These are phyloP conservation scores for Trachythela sp. DNA, from an alignment of 64 coral and sea anemone genomes.

Conservation along the genomic window DNA sequence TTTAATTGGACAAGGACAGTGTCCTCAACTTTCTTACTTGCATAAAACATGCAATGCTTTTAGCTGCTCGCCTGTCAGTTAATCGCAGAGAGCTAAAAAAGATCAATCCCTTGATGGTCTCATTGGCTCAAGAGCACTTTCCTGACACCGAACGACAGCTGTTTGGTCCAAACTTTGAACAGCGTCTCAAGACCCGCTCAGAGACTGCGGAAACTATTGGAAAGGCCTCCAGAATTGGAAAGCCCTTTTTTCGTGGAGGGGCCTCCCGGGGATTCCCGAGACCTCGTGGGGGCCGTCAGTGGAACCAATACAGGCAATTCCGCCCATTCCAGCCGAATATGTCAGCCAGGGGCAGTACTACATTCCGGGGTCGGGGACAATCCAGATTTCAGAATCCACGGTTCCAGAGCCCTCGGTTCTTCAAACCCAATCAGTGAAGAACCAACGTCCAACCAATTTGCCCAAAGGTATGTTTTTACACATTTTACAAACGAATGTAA, in stretches of 20 bases:
- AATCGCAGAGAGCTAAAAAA: background rate
- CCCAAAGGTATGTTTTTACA: constrained; percentile 47
- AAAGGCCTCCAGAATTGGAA: background rate
- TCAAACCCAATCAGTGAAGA: background rate
- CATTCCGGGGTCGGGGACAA: background rate
- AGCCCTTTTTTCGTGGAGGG: constrained; percentile 6
- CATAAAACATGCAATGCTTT: constrained; percentile 26
- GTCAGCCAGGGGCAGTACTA: too few species aligned
- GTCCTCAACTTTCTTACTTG: background rate
- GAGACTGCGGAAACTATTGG: constrained; percentile 15
- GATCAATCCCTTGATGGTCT: background rate
- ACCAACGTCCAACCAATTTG: background rate
- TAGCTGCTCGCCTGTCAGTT: background rate
- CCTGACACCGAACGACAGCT: background rate
- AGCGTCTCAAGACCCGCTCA: constrained; percentile 2
- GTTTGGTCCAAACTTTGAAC: constrained; percentile 14
- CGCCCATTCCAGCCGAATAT: background rate
- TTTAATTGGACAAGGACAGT: constrained; percentile 11
- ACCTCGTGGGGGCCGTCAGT: constrained; percentile 4
- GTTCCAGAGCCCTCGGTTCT: background rate
- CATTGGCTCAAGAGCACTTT: background rate
- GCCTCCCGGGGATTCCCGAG: background rate
- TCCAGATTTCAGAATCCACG: background rate
- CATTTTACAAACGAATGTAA: background rate
- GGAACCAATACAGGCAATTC: background rate